Evolutionary conservation across 2,113 vertebrate species (phyloP), one percentile per base, ranked within the genome.

Genomic region (Scophthalmus maximus): DNA sequence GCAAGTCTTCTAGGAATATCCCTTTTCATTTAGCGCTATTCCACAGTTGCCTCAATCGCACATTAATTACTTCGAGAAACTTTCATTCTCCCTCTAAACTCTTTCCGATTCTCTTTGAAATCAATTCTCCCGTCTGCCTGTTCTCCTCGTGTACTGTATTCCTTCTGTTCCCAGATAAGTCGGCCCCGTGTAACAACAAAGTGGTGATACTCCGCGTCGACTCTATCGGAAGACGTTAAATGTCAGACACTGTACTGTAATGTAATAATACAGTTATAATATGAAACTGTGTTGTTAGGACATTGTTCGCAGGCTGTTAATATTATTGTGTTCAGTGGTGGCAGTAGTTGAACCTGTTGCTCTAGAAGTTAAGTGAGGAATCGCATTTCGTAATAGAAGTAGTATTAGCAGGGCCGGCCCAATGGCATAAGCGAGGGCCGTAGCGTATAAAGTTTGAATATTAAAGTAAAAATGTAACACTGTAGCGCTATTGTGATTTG

Each of bases 81-180:
- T 78, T 72, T 83, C 18, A 27, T 53, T 82, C 60, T 38, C 36
- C n/a, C 42, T 46, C 17, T 62, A 67, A 79, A 70, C 60, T 68
- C 57, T 20, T n/a, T 58, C 62, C 64, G 5, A 74, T 81, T 77
- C 73, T 66, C 73, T 80, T 87, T 87, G 34, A 88, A 81, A 71
- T 66, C 44, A 66, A 4, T 26, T 32, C 5, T 50, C 26, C 20
- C 4, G 26, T 67, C 20, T 77, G 64, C 65, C 40, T 44, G 6
- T 49, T 72, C 63, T 80, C 38, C 32, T 87, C 50, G 62, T 38
- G n/a, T n/a, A n/a, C 15, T 73, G 74, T 75, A 78, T 78, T 83
- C 68, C 49, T 10, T 83, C 49, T 84, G 55, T 79, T 84, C 58
- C 67, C 8, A 8, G 47, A 62, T 11, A 32, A 51, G 58, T 47